phyloP scores from a whole-genome alignment of 1,140 invertebrate species.

The Homarus americanus region DNA sequence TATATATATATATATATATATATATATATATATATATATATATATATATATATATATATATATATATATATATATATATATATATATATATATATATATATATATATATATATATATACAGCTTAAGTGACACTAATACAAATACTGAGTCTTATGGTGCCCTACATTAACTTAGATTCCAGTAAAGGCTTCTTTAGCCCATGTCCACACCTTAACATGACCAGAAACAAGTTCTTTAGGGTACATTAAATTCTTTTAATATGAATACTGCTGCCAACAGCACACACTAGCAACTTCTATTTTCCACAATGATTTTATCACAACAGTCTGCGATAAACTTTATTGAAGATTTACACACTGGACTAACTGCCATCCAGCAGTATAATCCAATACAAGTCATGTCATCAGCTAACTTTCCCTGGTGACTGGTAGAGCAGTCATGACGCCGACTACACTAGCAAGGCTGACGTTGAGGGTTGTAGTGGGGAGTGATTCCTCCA shows the following conservation, averaged over 20 bases:
- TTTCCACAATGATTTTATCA: not conserved
- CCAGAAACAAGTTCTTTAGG: constrained; percentile 37
- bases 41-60: too few species aligned
- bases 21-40: too few species aligned
- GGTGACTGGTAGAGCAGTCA: not conserved
- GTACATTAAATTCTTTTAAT: not conserved
- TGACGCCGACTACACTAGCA: not conserved
- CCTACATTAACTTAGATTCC: not conserved
- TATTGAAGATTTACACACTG: constrained; percentile 19
- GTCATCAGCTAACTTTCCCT: not conserved
- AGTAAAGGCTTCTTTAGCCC: constrained; percentile 25
- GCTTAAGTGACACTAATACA: not conserved
- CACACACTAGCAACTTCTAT: not conserved
- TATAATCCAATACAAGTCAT: not conserved
- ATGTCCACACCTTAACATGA: constrained; percentile 51
- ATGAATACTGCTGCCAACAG: not conserved
- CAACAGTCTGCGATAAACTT: constrained; percentile 20
- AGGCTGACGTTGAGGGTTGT: not conserved
- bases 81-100: too few species aligned
- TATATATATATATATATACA: not conserved
- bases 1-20: too few species aligned
- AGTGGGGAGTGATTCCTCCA: not conserved
- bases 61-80: too few species aligned
- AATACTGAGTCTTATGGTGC: not conserved
- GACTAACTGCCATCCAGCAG: not conserved